These are phyloP conservation scores for Epinephelus fuscoguttatus DNA, from an alignment of 2,113 vertebrate species.

Conservation along the genomic window DNA sequence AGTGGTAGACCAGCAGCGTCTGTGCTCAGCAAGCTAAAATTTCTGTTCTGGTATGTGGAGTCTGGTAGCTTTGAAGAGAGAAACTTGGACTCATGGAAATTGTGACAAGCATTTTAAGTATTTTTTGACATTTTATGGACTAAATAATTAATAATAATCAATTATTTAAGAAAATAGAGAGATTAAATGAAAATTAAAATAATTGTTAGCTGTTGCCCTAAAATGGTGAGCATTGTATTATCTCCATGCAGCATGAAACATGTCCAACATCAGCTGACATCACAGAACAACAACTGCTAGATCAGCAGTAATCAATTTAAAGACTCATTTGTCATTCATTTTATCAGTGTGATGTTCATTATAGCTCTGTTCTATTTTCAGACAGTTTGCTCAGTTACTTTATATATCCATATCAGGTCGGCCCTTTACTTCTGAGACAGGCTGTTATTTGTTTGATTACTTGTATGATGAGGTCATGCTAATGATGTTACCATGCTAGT, in stretches of 20 bases:
- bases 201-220: too few relatives aligned
- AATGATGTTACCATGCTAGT: background rate
- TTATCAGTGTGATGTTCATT: background rate
- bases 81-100: too few relatives aligned
- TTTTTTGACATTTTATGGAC: too few relatives aligned
- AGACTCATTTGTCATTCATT: background rate
- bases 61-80: too few relatives aligned
- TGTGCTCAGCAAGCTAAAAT: too few relatives aligned
- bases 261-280: slow-evolving; percentile 22
- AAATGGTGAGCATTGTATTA: too few relatives aligned
- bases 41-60: too few relatives aligned
- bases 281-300: background rate
- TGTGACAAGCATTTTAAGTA: too few relatives aligned
- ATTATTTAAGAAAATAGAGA: too few relatives aligned
- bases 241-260: background rate
- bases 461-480: background rate
- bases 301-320: background rate
- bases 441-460: background rate
- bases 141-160: too few relatives aligned
- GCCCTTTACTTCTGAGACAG: background rate
- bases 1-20: too few relatives aligned
- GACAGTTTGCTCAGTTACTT: background rate
- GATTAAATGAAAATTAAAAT: too few relatives aligned
- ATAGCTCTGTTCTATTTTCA: background rate
- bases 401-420: background rate